phyloP scores from a whole-genome alignment of 1,140 invertebrate species.

The Antheraea mylitta region DNA sequence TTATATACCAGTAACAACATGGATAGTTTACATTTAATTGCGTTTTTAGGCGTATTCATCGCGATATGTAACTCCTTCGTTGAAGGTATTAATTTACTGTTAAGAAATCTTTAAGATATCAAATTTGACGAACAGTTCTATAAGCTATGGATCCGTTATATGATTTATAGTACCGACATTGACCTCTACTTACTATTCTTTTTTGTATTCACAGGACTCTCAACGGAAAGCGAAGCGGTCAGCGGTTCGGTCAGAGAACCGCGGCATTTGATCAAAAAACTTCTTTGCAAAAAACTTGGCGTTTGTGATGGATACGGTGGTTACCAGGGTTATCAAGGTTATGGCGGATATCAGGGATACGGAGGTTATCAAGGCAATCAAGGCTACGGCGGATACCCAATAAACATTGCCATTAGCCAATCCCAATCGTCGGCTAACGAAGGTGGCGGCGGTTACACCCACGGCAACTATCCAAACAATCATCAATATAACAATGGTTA shows the following conservation, averaged over 20 bases:
- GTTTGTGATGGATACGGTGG: slow-evolving; percentile 40
- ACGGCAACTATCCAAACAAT: slow-evolving; percentile 53
- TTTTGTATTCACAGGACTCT: slow-evolving; percentile 25
- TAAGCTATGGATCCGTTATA: not conserved
- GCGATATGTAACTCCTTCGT: not conserved
- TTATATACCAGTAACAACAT: slow-evolving; percentile 39
- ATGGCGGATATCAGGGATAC: slow-evolving; percentile 32
- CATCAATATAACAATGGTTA: slow-evolving; percentile 51
- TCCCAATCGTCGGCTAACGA: slow-evolving; percentile 60
- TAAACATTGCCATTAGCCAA: slow-evolving; percentile 68
- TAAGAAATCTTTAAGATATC: not conserved
- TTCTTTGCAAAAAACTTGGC: slow-evolving; percentile 48
- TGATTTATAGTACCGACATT: not conserved
- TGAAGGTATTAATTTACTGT: not conserved
- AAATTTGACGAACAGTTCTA: not conserved
- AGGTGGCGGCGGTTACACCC: slow-evolving; percentile 46
- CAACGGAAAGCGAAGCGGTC: slow-evolving; percentile 17
- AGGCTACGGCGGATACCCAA: slow-evolving; percentile 27
- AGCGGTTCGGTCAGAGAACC: slow-evolving; percentile 24
- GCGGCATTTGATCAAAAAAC: slow-evolving; percentile 38
- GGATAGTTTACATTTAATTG: slow-evolving; percentile 33
- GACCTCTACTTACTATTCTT: not conserved
- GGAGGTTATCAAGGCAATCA: slow-evolving; percentile 18
- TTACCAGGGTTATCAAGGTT: slow-evolving; percentile 27
- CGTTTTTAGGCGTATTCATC: slow-evolving; percentile 23